Evolutionary conservation across 2,888 invertebrate genomes (phyloP), one percentile per base, ranked within the genome.

Genomic region (Azorinus chamasolen): DNA sequence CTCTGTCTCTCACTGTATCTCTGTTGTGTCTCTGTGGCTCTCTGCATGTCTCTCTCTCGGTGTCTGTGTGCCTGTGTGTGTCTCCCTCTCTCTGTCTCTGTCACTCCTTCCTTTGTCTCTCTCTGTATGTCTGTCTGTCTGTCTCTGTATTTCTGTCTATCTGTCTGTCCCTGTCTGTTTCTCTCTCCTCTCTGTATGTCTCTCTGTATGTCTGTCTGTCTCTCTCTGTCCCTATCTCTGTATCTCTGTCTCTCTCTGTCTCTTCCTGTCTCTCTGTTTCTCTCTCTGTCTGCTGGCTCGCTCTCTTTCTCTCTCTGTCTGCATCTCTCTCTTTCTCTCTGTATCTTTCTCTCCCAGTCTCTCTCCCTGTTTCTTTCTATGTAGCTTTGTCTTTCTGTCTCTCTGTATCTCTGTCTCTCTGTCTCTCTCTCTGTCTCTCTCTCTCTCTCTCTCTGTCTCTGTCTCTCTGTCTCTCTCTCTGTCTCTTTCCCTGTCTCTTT

Each of bases 371-470:
- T 16, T 41, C 41, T 41, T 16, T 41, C 41, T 41, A 16, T 41
- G 10, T 41, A 10, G 10, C 10, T 41, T 16, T 41, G 10, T 41
- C 41, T 41, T 16, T 41, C 41, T 41, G 10, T 41, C 10, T 41
- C 41, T 41, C 41, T 41, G 10, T 41, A 16, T 41, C 41, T 41
- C 41, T 41, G 41, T 41, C 41, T 41, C 41, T 41, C 41, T 41
- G 41, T 41, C 41, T 41, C 41, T 41, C 10, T 41, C 41, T 41
- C 14, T 41, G 10, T 41, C 10, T 41, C 41, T 41, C 41, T 41
- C 10, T 41, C 41, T 41, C 41, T 41, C 41, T 41, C 41, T 41
- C 41, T 41, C 41, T 41, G 41, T 41, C 41, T 41, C 41, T 41
- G 41, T 41, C 41, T 41, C 41, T 41, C 41, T 41, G 10, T 41